Base-by-base conservation (phyloP, 2,797 vertebrate genomes). In the Luscinia luscinia region DNA sequence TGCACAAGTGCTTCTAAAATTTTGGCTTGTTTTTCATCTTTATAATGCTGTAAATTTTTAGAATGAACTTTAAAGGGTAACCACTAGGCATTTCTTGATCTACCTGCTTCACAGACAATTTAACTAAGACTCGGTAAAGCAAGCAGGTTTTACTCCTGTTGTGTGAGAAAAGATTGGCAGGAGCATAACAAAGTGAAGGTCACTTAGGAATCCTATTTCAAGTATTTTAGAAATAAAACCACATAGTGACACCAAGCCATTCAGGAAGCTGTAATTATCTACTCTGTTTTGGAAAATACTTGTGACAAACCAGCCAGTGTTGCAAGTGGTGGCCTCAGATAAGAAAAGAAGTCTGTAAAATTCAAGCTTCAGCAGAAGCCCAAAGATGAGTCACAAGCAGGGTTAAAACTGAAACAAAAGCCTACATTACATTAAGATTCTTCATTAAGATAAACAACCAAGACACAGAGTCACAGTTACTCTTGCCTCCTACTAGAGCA, bases 401-500 rank as follows among this genome's bases (percentile, higher is more conserved):
- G 55, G 68, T 82, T 95, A 95, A 93, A 93, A 92, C 36, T 74
- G 87, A 94, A 97, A 95, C 80, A 96, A 96, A 95, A 89, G 74
- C 69, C 77, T 79, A 84, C 20, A 32, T n/a, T 91, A 48, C 66
- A 80, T 96, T 90, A 94, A 94, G 88, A 95, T 84, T 74, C 81
- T 80, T 90, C 43, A 78, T 92, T 91, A 94, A 91, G 89, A 94
- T 91, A 90, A 81, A 94, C 58, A 72, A 49, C 15, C 51, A 86
- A 93, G 18, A 23, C 24, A 34, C 51, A 23, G 3, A 8, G 21
- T 22, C 34, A 27, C 9, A 67, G 15, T 45, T 32, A 49, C 90
- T 86, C 41, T 63, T 95, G 69, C 81, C 83, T 96, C 57, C 41
- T 87, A 91, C 86, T 34, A 95, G 58, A 92, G 68, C 55, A 64